Conservation (phyloP, 2,797 vertebrate genomes). For the Discoglossus pictus region DNA sequence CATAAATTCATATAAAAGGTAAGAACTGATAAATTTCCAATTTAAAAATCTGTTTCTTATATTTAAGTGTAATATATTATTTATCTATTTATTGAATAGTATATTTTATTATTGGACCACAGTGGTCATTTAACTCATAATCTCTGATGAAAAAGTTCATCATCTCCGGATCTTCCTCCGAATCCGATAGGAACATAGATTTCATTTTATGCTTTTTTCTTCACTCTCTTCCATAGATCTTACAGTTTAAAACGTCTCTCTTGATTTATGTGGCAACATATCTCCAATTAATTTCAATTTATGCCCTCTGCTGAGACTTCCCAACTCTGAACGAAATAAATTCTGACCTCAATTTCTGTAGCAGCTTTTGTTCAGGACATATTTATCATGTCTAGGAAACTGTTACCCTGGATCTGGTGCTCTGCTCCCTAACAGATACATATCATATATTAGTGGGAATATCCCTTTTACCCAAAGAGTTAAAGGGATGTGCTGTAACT, state of each 20-base stretch:
- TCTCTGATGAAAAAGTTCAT: background rate
- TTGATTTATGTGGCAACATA: conserved; percentile 32
- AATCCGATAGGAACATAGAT: conserved; percentile 4
- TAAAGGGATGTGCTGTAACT: too few relatives aligned
- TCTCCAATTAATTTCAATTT: conserved; percentile 40
- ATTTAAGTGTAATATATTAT: too few relatives aligned
- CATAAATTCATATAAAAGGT: too few relatives aligned
- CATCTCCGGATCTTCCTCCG: background rate
- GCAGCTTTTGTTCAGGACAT: conserved; percentile 7
- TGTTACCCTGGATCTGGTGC: background rate
- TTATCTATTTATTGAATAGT: too few relatives aligned
- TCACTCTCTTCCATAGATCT: background rate
- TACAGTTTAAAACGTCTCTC: conserved; percentile 11
- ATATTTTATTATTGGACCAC: too few relatives aligned
- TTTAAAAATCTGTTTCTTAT: too few relatives aligned
- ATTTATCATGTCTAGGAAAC: conserved; percentile 30
- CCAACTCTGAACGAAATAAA: conserved; percentile 16
- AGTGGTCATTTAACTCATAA: too few relatives aligned
- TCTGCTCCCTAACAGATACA: background rate
- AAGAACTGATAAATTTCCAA: too few relatives aligned
- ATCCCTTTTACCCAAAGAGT: too few relatives aligned
- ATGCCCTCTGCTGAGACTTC: conserved; percentile 14
- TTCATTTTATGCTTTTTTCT: background rate
- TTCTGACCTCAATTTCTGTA: conserved; percentile 20
- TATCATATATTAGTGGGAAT: too few relatives aligned